Evolutionary conservation across 2,888 invertebrate species (phyloP).

Genomic region (Achlya flavicornis): DNA sequence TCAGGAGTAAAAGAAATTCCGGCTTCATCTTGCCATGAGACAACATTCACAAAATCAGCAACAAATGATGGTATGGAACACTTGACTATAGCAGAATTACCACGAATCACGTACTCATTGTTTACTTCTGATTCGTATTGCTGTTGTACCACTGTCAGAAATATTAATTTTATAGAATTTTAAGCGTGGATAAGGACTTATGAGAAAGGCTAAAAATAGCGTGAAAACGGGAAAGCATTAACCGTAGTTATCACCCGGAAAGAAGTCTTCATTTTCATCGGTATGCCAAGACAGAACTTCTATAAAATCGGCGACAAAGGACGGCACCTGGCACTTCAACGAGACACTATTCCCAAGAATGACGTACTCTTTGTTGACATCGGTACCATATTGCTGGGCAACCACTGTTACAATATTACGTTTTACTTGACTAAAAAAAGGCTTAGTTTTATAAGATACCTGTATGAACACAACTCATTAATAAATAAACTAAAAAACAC

Average conservation of each 20-base stretch:
- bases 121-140: conserved; percentile 96
- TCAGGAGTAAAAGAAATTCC: conserved; percentile 79
- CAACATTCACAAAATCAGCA: conserved; percentile 94
- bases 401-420: conserved; percentile 83
- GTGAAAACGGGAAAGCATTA: conserved; percentile 47
- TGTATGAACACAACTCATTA: too few species aligned
- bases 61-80: conserved; percentile 97
- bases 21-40: conserved; percentile 93
- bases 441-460: too few species aligned
- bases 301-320: conserved; percentile 94
- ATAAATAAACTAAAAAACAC: too few species aligned
- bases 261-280: conserved; percentile 88
- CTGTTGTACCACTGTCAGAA: conserved; percentile 91
- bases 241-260: conserved; percentile 86
- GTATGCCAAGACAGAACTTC: conserved; percentile 92
- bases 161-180: conserved; percentile 17
- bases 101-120: conserved; percentile 95
- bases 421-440: not conserved
- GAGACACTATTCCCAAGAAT: conserved; percentile 92
- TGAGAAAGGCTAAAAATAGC: conserved; percentile 29
- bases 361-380: conserved; percentile 93
- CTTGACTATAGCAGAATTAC: conserved; percentile 94
- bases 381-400: conserved; percentile 91
- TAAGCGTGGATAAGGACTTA: conserved; percentile 20
- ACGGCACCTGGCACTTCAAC: conserved; percentile 92